A percentile compares a stretch with the other conserved stretches of the same genome.
Conservation (phyloP, 2,113 vertebrate species). For the Tachysurus vachellii region DNA sequence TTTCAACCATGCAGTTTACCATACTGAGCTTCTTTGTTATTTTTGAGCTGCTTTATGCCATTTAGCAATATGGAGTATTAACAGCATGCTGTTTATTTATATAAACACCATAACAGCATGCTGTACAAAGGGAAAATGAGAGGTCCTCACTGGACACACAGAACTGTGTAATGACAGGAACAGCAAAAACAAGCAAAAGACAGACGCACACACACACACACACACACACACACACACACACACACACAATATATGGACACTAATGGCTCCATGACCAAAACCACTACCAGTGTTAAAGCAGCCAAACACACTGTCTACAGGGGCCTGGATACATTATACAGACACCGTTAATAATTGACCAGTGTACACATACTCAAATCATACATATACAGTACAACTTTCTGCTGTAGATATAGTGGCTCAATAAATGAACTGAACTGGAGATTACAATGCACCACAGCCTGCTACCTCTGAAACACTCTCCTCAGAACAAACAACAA, state of each 20-base stretch:
- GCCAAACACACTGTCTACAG: constrained; percentile 31
- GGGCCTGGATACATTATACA: constrained; percentile 47
- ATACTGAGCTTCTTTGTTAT: constrained; percentile 1
- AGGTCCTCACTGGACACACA: constrained; percentile 37
- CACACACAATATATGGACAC: constrained; percentile 1
- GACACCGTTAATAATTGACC: constrained; percentile 52
- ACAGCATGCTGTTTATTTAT: constrained; percentile 44
- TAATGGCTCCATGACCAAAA: constrained; percentile 38
- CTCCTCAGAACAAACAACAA: neutral
- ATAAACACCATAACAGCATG: neutral
- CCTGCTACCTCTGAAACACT: constrained; percentile 5
- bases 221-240: constrained; percentile 17
- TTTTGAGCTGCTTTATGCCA: neutral
- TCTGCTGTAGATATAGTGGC: constrained; percentile 22
- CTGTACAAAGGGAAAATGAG: constrained; percentile 27
- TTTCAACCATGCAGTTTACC: neutral
- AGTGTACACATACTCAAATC: constrained; percentile 22
- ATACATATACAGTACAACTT: constrained; percentile 44
- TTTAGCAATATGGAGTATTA: constrained; percentile 34
- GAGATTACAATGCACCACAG: constrained; percentile 31
- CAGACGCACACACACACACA: constrained; percentile 28
- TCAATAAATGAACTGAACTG: neutral
- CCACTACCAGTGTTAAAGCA: constrained; percentile 36
- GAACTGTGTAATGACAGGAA: constrained; percentile 35
- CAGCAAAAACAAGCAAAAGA: constrained; percentile 24